Percentiles rank a stretch among this genome's conserved stretches.
Evolutionary conservation across 2,888 invertebrate species (phyloP).

Genomic region (Cancer borealis): DNA sequence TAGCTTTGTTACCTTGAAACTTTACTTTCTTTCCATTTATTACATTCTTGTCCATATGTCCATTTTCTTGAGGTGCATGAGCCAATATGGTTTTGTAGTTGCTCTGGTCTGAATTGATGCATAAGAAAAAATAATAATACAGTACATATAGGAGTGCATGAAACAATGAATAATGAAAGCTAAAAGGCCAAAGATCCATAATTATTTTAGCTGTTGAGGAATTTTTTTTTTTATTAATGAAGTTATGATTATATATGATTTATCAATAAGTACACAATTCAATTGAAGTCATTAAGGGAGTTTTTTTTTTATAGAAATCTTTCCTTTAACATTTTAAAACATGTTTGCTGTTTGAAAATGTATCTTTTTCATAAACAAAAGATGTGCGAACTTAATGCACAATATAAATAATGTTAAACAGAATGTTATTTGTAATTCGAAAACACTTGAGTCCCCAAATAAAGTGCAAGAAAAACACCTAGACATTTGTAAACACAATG

Average conservation of each 20-base stretch:
- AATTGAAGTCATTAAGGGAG: neutral
- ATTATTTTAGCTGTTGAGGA: neutral
- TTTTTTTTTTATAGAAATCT: neutral
- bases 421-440: neutral
- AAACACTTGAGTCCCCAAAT: neutral
- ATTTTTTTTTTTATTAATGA: neutral
- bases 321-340: neutral
- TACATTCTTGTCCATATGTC: constrained; percentile 68
- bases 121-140: neutral
- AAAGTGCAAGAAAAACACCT: neutral
- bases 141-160: neutral
- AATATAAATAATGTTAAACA: neutral
- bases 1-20: constrained; percentile 67
- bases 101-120: constrained; percentile 65
- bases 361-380: neutral
- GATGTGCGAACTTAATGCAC: neutral
- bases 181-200: neutral
- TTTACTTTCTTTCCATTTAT: constrained; percentile 70
- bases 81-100: constrained; percentile 56
- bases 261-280: neutral
- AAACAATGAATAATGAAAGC: neutral
- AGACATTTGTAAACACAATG: neutral
- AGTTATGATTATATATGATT: neutral
- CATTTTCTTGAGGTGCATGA: constrained; percentile 65
- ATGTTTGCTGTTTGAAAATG: neutral